Conservation (phyloP, 1,140 invertebrate genomes). For the Saccostrea echinata region DNA sequence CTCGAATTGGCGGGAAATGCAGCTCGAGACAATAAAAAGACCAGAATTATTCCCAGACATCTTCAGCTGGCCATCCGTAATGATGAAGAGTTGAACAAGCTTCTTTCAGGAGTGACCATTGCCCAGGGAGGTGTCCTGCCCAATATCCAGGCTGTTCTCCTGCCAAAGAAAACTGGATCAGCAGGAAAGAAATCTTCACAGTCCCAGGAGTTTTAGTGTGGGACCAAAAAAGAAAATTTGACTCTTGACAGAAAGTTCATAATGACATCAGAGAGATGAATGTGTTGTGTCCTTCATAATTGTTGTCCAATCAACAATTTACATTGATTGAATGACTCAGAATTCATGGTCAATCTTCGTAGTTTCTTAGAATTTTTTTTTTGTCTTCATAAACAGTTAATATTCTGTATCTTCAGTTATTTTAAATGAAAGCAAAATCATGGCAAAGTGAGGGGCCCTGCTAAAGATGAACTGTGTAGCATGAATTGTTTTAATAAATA, state of each 20-base stretch:
- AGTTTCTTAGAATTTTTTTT: neutral
- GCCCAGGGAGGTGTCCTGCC: slow-evolving; percentile 76
- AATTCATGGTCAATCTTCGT: neutral
- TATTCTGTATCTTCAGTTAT: neutral
- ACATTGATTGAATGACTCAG: neutral
- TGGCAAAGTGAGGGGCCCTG: neutral
- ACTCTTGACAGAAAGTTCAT: neutral
- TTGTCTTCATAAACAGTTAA: neutral
- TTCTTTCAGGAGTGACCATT: slow-evolving; percentile 73
- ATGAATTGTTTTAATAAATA: slow-evolving; percentile 7
- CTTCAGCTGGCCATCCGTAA: slow-evolving; percentile 75
- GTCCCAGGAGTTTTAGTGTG: slow-evolving; percentile 49
- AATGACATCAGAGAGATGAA: neutral
- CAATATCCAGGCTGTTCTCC: slow-evolving; percentile 74
- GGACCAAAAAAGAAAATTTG: neutral
- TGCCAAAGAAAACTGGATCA: slow-evolving; percentile 72
- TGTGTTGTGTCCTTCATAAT: neutral
- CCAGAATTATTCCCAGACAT: slow-evolving; percentile 73
- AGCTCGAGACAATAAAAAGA: slow-evolving; percentile 83
- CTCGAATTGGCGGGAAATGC: slow-evolving; percentile 87
- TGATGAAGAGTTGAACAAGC: slow-evolving; percentile 76
- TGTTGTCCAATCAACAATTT: neutral
- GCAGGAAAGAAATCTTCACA: slow-evolving; percentile 47
- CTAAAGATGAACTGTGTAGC: neutral
- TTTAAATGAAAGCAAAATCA: too few species aligned